These are phyloP conservation scores for Dasypus novemcinctus DNA, from an alignment of 2,113 vertebrate genomes.

Conservation along the genomic window DNA sequence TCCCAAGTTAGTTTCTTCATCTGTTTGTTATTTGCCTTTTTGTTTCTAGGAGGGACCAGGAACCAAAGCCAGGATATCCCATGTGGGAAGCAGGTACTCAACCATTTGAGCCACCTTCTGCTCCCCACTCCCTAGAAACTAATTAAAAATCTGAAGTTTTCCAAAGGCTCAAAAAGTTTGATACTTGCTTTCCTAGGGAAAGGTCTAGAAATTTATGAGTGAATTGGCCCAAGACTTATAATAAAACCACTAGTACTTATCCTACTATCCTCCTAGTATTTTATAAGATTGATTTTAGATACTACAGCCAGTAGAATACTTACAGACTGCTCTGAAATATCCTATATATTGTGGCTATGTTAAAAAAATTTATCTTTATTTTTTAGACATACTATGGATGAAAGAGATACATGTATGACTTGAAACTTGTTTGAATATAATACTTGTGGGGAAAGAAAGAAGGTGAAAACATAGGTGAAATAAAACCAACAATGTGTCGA, in stretches of 20 bases:
- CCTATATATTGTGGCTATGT: background rate
- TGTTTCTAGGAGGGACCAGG: too few species aligned
- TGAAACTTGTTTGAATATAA: constrained; percentile 39
- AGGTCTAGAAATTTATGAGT: background rate
- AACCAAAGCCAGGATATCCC: too few species aligned
- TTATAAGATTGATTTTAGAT: background rate
- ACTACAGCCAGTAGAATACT: background rate
- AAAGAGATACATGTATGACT: background rate
- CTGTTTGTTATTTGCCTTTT: too few species aligned
- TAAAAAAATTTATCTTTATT: background rate
- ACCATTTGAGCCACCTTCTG: too few species aligned
- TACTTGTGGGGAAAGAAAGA: background rate
- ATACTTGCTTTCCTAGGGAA: background rate
- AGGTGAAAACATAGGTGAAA: background rate
- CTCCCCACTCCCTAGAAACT: too few species aligned
- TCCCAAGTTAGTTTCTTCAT: too few species aligned
- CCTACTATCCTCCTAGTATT: too few species aligned
- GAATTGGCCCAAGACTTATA: background rate
- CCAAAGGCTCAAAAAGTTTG: background rate
- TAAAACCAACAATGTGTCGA: background rate
- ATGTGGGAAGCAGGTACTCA: too few species aligned
- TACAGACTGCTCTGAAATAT: background rate
- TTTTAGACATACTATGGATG: background rate
- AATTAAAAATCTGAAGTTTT: background rate
- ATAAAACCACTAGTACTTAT: background rate